Percentiles rank a stretch among this genome's conserved stretches.
These are phyloP conservation scores for Cryptotis parvus DNA, from an alignment of 2,113 vertebrate species.

Conservation along the genomic window DNA sequence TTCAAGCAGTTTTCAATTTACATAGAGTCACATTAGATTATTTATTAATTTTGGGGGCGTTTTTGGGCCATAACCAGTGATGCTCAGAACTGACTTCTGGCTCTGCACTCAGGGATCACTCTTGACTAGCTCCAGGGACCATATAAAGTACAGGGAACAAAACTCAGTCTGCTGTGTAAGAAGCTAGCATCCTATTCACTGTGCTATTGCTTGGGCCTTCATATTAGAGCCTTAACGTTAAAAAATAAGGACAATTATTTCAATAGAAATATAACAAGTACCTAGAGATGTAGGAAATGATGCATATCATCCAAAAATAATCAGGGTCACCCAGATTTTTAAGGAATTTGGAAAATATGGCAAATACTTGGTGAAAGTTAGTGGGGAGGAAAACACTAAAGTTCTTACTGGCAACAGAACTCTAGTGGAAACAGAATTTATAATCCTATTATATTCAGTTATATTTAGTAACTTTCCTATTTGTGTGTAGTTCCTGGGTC, in stretches of 20 bases:
- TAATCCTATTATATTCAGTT: neutral
- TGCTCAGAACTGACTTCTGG: no score
- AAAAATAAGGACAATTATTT: slow-evolving; percentile 21
- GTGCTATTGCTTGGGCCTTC: no score
- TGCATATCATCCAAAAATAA: neutral
- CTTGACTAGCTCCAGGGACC: no score
- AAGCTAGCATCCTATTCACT: no score
- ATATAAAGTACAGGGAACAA: no score
- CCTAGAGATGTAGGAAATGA: neutral
- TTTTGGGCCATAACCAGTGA: no score
- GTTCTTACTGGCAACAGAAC: slow-evolving; percentile 30
- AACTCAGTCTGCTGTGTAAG: no score
- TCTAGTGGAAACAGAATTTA: slow-evolving; percentile 38
- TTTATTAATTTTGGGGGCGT: neutral
- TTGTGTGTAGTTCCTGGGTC: no score
- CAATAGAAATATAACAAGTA: slow-evolving; percentile 11
- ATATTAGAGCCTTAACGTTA: no score
- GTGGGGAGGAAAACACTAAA: neutral
- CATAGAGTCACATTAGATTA: neutral
- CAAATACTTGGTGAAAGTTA: slow-evolving; percentile 1
- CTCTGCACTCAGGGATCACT: no score
- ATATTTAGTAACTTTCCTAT: no score
- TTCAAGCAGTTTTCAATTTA: neutral
- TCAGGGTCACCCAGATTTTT: neutral
- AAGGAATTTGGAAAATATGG: neutral